Evolutionary conservation across 2,797 vertebrate species (phyloP).

Genomic region (Phylloscopus collybita): DNA sequence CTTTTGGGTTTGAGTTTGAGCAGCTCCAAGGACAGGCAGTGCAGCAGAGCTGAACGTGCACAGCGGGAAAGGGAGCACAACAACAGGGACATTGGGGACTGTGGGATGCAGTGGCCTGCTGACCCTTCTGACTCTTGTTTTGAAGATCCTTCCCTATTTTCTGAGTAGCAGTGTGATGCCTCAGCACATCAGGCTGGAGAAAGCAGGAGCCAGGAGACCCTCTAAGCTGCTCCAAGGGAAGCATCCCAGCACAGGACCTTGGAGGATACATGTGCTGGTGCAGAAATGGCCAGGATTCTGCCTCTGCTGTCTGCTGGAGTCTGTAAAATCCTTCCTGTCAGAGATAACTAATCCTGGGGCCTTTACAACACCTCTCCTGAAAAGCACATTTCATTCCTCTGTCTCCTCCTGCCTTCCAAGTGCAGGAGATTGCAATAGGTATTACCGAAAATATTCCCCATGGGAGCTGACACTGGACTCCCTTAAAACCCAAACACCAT

Average conservation of each 20-base stretch:
- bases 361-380: constrained; percentile 36
- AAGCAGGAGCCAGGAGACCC: neutral
- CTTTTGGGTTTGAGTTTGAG: neutral
- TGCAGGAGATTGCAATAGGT: constrained; percentile 50
- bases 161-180: neutral
- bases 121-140: neutral
- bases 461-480: constrained; percentile 45
- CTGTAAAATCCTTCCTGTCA: constrained; percentile 43
- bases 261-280: neutral
- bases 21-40: fast-evolving
- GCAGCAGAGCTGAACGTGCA: neutral
- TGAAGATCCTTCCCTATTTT: neutral
- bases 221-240: neutral
- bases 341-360: constrained; percentile 52
- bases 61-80: fast-evolving
- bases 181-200: neutral
- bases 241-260: neutral
- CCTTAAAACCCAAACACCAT: constrained; percentile 53
- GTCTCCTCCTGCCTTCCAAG: constrained; percentile 51
- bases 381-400: constrained; percentile 51
- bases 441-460: constrained; percentile 52
- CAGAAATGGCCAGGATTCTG: neutral
- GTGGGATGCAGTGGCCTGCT: neutral
- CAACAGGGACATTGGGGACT: neutral
- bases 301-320: neutral